Percentiles rank a stretch among this genome's conserved stretches.
phyloP scores from a whole-genome alignment of 2,888 invertebrate genomes.

The Pollenia angustigena region DNA sequence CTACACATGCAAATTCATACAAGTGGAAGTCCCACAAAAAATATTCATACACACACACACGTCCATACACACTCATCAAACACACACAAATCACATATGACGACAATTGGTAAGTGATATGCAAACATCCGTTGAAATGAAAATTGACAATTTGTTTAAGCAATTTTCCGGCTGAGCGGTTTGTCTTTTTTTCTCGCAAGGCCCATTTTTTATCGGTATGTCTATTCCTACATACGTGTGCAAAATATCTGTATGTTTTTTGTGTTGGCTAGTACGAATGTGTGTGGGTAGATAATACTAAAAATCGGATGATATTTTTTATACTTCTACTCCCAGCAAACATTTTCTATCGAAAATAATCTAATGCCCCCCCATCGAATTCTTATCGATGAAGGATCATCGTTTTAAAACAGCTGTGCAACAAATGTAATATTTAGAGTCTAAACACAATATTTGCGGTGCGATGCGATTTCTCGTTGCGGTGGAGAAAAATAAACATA shows the following conservation, averaged over 20 bases:
- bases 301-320: slow-evolving; percentile 63
- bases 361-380: too few species aligned
- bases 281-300: slow-evolving; percentile 56
- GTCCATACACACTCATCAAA: not conserved
- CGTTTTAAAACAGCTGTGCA: too few species aligned
- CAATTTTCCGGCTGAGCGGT: slow-evolving; percentile 76
- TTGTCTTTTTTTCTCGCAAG: slow-evolving; percentile 57
- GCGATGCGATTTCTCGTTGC: too few species aligned
- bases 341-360: too few species aligned
- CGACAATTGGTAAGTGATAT: slow-evolving; percentile 80
- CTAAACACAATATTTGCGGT: too few species aligned
- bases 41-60: not conserved
- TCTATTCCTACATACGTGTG: slow-evolving; percentile 29
- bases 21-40: slow-evolving; percentile 23
- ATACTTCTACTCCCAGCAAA: not conserved
- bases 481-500: too few species aligned
- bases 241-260: not conserved
- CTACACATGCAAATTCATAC: not conserved
- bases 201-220: slow-evolving; percentile 49
- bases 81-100: slow-evolving; percentile 76
- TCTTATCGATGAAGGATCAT: too few species aligned
- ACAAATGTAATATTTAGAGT: too few species aligned
- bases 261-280: not conserved
- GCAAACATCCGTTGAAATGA: slow-evolving; percentile 78
- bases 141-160: slow-evolving; percentile 79